Base-by-base conservation (phyloP, 2,113 vertebrate species). In the Alouatta palliata region DNA sequence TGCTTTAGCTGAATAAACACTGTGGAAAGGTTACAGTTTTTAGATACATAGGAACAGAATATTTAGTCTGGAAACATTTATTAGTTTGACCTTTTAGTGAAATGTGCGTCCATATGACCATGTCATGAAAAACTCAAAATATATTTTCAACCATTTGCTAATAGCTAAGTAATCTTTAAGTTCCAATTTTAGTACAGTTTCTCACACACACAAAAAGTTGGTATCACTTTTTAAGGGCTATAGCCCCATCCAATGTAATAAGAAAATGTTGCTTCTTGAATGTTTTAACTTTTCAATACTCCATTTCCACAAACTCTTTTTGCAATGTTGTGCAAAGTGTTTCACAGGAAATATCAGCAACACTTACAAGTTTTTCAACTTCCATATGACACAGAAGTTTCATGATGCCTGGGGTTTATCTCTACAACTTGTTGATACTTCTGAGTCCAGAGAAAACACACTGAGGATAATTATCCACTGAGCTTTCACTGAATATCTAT, bases 61-160 rank as follows among this genome's bases (percentile, higher is more conserved):
- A 21, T 93, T 94, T 35, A 89, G 56, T 94, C 66, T 81, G 49
- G 49, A 91, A 93, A 49, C 27, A 68, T 70, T 87, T 90, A 91
- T 47, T 95, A 77, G 47, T 88, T 88, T 97, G 92, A 95, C 92
- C 73, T 97, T 97, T 96, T 75, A 90, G 43, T 66, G 45, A 90
- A 95, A 94, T 94, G 6, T 94, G 35, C 75, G 70, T 76, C 85
- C 52, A 79, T 9, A 56, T 49, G 70, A 61, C 10, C 40, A 37
- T 19, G 40, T 3, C 8, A 20, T n/a, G 40, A 35, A 70, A 92
- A 61, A 9, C 16, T 71, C 12, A 93, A 87, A 90, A 95, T 68
- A 56, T 11, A 37, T 66, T 66, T 89, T 54, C 13, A 40, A 16
- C 20, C 56, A 71, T 87, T 96, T 96, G 75, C 9, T 85, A 79